Conservation (phyloP, 2,113 vertebrate genomes). For the Phylloscopus whistleri region DNA sequence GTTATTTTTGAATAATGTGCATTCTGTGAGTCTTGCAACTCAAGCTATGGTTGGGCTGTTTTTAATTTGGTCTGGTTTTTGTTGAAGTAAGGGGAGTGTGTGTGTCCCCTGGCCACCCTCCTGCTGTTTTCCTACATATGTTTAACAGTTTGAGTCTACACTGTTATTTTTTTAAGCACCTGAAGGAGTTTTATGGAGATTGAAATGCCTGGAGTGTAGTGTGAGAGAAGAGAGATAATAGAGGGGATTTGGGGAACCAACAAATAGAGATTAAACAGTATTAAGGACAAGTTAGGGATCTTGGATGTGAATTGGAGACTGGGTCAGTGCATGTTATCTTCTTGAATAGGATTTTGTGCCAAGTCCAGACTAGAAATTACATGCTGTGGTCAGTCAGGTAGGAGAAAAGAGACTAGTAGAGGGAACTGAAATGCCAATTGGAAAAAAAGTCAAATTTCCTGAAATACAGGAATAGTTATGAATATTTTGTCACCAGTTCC, state of each 20-base stretch:
- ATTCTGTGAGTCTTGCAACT: neutral
- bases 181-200: neutral
- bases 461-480: neutral
- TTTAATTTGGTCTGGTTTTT: neutral
- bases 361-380: neutral
- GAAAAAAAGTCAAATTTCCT: neutral
- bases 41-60: neutral
- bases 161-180: neutral
- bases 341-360: slow-evolving; percentile 17
- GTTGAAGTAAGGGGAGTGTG: neutral
- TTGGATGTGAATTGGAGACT: slow-evolving; percentile 9
- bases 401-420: neutral
- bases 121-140: neutral
- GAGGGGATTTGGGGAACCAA: neutral
- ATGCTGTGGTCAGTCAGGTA: neutral
- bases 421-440: neutral
- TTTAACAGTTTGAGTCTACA: neutral
- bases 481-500: neutral
- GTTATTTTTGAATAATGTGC: neutral
- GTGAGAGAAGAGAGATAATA: neutral
- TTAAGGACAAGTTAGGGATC: slow-evolving; percentile 50
- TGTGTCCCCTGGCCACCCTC: neutral
- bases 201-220: neutral
- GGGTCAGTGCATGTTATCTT: slow-evolving; percentile 35
- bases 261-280: slow-evolving; percentile 47